phyloP scores from a whole-genome alignment of 2,113 vertebrate genomes.

The Gnathonemus longibarbis region DNA sequence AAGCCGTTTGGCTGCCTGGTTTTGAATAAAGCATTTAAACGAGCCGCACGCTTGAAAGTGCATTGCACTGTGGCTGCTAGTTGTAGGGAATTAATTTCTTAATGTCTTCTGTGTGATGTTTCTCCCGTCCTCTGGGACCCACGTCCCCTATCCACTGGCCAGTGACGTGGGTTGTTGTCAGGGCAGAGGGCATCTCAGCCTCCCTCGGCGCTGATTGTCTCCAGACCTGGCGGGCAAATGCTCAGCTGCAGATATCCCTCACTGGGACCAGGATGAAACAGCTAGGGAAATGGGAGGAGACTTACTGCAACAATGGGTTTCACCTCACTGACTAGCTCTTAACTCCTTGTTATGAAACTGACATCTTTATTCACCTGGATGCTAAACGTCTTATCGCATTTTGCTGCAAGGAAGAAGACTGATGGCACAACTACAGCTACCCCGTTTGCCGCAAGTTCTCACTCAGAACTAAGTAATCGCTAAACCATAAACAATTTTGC shows the following conservation, averaged over 20 bases:
- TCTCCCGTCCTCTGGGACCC: not conserved
- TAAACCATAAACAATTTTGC: not conserved
- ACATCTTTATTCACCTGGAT: not conserved
- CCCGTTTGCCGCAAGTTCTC: not conserved
- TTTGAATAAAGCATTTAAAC: not conserved
- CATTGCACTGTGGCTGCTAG: too few relatives aligned
- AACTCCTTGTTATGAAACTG: not conserved
- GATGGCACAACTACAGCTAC: not conserved
- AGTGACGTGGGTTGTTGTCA: not conserved
- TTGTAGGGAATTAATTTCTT: not conserved
- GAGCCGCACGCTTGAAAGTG: not conserved
- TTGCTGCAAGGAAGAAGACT: not conserved
- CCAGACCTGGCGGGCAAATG: conserved; percentile 7
- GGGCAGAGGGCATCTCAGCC: not conserved
- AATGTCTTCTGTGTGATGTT: not conserved
- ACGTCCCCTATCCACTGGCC: not conserved
- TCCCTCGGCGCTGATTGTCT: not conserved
- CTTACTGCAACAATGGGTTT: not conserved
- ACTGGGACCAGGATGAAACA: not conserved
- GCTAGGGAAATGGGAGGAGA: not conserved
- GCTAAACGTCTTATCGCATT: not conserved
- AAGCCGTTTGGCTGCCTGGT: not conserved
- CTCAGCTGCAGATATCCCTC: not conserved
- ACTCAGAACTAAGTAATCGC: not conserved
- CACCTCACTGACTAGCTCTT: not conserved